Base-by-base conservation (phyloP, 2,888 invertebrate genomes). In the Trachelus stipa region DNA sequence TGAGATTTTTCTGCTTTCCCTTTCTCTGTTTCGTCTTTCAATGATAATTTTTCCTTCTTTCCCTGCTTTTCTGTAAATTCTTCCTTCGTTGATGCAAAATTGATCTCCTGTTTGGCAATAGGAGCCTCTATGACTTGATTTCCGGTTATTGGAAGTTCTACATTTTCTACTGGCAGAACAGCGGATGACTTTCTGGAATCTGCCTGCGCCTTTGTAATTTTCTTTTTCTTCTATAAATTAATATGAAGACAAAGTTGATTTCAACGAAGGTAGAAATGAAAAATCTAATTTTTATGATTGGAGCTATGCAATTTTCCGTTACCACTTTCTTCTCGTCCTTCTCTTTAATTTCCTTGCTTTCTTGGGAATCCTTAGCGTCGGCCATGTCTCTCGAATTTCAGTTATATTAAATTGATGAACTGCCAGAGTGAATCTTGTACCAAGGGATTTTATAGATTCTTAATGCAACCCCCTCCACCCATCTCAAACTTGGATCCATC, bases 141-240 rank as follows among this genome's bases (percentile, higher is more conserved):
- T 23, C 40, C 75, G 11, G 35, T n/a, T 31, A 35, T 6, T 23
- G 33, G 33, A 30, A 40, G 4, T 56, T 77, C 77, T 1, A 11
- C 31, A 35, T 69, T 77, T 69, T 75, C 77, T 33, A 12, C 75
- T n/a, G 37, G 4, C 11, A 73, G 12, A 37, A 69, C 68, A 37
- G 56, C 34, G 3, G 78, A 75, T 12, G 78, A 71, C 31, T 76
- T 78, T 73, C 76, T 76, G 9, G 71, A 75, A 12, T 75, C 56
- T 33, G 68, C 73, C 30, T 78, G 76, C 4, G 75, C n/a, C 35
- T 82, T 82, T 3, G 75, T 30, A 56, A 69, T 73, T 73, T 82
- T 82, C 73, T 82, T 82, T 37, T 79, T 82, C 73, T 80, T 80
- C 81, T 82, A 35, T 9, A 74, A n/a, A 37, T 68, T 68, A 15